phyloP scores from a whole-genome alignment of 2,113 vertebrate species.

The Smithornis capensis region DNA sequence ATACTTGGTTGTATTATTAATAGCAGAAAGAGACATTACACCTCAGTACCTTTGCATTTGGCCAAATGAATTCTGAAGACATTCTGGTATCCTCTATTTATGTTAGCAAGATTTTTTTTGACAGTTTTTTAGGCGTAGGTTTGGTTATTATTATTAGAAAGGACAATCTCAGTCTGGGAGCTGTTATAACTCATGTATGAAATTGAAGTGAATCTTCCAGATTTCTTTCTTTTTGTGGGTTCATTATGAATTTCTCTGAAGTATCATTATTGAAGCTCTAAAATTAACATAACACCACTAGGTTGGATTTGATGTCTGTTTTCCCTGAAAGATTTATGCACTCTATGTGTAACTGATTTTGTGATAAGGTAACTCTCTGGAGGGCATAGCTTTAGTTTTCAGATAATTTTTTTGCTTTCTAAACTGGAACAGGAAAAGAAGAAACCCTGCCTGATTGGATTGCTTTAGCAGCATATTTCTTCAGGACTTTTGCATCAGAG shows the following conservation, averaged over 20 bases:
- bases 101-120: background rate
- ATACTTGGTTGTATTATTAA: background rate
- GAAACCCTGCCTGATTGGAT: conserved; percentile 36
- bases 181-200: background rate
- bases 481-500: conserved; percentile 50
- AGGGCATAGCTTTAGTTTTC: conserved; percentile 21
- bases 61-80: background rate
- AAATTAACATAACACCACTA: background rate
- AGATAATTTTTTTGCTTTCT: background rate
- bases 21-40: background rate
- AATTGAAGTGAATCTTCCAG: background rate
- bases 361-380: conserved; percentile 14
- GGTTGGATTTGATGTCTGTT: background rate
- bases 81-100: background rate
- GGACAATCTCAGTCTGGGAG: background rate
- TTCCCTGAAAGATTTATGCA: background rate
- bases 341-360: conserved; percentile 7
- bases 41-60: conserved; percentile 9
- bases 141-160: background rate
- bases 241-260: conserved; percentile 17
- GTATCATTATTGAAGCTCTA: background rate
- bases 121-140: background rate
- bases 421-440: conserved; percentile 42
- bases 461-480: conserved; percentile 54
- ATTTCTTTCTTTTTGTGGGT: background rate